Conservation (phyloP, 2,113 vertebrate genomes). For the Hyperoodon ampullatus region DNA sequence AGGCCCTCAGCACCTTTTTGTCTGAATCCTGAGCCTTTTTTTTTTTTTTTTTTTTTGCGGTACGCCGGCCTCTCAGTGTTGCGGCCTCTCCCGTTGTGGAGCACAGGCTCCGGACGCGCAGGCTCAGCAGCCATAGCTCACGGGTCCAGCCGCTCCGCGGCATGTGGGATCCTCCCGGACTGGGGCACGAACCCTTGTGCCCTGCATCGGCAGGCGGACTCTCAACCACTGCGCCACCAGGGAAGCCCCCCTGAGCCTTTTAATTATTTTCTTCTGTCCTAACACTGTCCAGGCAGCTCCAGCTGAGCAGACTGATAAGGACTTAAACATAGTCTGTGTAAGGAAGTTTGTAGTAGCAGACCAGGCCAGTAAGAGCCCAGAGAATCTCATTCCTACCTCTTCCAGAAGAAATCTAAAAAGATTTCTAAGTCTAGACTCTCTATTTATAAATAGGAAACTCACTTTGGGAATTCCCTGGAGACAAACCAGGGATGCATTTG, state of each 20-base stretch:
- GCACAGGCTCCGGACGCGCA: too few species aligned
- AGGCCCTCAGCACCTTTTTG: too few species aligned
- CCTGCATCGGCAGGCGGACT: too few species aligned
- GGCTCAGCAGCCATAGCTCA: too few species aligned
- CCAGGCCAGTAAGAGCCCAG: not conserved
- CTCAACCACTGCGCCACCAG: too few species aligned
- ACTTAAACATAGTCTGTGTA: not conserved
- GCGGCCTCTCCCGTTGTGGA: too few species aligned
- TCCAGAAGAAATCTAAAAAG: not conserved
- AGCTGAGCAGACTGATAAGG: not conserved
- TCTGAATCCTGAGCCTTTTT: not conserved
- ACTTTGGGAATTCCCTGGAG: not conserved
- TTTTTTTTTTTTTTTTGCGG: not conserved
- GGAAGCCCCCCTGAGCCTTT: not conserved
- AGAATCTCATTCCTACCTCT: not conserved
- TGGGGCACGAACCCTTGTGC: too few species aligned
- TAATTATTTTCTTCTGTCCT: not conserved
- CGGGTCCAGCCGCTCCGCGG: too few species aligned
- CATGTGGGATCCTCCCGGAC: too few species aligned
- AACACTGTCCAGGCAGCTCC: not conserved
- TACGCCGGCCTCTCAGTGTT: too few species aligned
- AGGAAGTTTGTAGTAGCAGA: not conserved
- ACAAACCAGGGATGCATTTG: not conserved
- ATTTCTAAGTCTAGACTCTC: not conserved
- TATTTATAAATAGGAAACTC: not conserved